These are phyloP conservation scores for Zygaena filipendulae DNA, from an alignment of 2,888 invertebrate species.

Conservation along the genomic window DNA sequence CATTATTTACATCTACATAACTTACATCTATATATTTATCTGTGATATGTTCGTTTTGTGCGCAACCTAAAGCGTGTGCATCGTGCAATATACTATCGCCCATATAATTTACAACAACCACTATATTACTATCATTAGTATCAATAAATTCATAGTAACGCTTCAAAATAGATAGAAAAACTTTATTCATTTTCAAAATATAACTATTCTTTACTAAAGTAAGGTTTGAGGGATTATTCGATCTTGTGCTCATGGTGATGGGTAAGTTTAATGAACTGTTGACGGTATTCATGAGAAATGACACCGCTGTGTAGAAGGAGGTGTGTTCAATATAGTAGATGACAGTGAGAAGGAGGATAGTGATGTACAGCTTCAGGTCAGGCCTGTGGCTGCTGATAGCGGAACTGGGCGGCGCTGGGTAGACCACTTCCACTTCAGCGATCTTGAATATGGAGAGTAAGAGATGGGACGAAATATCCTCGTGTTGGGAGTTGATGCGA, in stretches of 20 bases:
- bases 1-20: constrained; percentile 45
- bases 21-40: constrained; percentile 35
- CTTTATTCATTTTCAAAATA: constrained; percentile 33
- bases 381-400: constrained; percentile 37
- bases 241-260: no score
- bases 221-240: no score
- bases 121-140: constrained; percentile 25
- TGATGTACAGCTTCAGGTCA: constrained; percentile 30
- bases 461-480: constrained; percentile 87
- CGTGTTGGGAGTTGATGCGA: constrained; percentile 86
- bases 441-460: constrained; percentile 92
- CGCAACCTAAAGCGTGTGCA: constrained; percentile 57
- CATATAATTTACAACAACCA: constrained; percentile 41
- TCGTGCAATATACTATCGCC: constrained; percentile 38
- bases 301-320: no score
- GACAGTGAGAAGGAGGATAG: constrained; percentile 37
- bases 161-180: constrained; percentile 54
- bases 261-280: constrained; percentile 53
- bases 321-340: constrained; percentile 31
- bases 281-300: constrained; percentile 31
- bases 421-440: constrained; percentile 89
- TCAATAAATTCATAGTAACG: constrained; percentile 52
- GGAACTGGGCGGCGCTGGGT: constrained; percentile 74
- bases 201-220: constrained; percentile 29
- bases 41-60: constrained; percentile 45